Evolutionary conservation across 2,113 vertebrate genomes (phyloP).

Genomic region (Cavia porcellus): DNA sequence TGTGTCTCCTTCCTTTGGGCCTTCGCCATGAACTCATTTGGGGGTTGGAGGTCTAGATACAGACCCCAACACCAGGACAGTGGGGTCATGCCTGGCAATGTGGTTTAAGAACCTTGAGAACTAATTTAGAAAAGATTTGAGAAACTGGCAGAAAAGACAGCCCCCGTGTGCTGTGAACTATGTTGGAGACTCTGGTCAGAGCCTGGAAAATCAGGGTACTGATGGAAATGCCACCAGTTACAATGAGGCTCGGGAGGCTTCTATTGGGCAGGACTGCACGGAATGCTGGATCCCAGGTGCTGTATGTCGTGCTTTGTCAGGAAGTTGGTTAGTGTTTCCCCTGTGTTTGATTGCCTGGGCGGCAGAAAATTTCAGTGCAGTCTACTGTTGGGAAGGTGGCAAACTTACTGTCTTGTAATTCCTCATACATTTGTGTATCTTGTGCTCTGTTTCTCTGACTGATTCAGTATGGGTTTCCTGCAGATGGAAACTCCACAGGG

Average conservation of each 20-base stretch:
- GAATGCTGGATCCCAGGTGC: not conserved
- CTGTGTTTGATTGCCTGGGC: not conserved
- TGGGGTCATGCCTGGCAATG: not conserved
- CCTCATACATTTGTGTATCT: not conserved
- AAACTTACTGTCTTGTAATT: not conserved
- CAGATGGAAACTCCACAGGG: not conserved
- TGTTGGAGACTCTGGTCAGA: not conserved
- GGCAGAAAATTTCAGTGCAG: not conserved
- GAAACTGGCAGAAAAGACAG: no score
- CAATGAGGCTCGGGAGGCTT: not conserved
- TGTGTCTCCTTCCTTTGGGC: no score
- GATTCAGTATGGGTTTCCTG: not conserved
- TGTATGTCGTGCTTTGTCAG: not conserved
- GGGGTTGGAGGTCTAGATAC: no score
- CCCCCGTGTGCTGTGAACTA: not conserved
- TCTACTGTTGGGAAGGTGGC: not conserved
- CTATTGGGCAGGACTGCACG: not conserved
- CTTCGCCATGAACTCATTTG: no score
- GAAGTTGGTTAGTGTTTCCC: not conserved
- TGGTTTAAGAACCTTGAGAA: not conserved
- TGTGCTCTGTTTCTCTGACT: not conserved
- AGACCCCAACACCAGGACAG: not conserved
- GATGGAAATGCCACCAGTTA: not conserved
- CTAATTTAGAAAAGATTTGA: not conserved
- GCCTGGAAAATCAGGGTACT: not conserved